Evolutionary conservation across 2,888 invertebrate species (phyloP).

Genomic region (Chrysotoxum bicinctum): DNA sequence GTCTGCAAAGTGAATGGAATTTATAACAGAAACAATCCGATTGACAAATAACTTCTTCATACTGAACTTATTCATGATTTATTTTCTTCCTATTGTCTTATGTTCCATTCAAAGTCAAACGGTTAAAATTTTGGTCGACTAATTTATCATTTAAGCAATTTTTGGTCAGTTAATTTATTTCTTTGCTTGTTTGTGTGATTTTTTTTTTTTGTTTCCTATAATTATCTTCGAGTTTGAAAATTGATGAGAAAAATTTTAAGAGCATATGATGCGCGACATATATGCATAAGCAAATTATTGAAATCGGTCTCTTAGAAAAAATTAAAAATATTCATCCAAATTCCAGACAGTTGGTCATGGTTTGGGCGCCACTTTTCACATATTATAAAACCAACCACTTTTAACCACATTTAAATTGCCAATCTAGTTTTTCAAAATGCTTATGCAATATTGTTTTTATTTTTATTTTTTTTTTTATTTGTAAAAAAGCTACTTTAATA

Average conservation of each 20-base stretch:
- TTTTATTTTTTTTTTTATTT: neutral
- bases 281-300: too few species aligned
- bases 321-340: too few species aligned
- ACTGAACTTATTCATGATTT: neutral
- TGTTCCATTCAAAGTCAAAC: neutral
- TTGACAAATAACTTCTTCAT: neutral
- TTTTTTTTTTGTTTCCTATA: neutral
- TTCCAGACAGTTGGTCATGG: too few species aligned
- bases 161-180: neutral
- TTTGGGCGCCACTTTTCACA: too few species aligned
- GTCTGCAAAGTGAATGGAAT: conserved; percentile 11
- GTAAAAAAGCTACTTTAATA: too few species aligned
- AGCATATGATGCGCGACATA: too few species aligned
- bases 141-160: neutral
- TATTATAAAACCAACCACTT: too few species aligned
- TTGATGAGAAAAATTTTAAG: neutral
- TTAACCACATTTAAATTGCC: too few species aligned
- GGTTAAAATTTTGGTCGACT: neutral
- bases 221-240: neutral
- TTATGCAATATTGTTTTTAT: too few species aligned
- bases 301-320: too few species aligned
- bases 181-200: neutral
- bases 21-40: neutral
- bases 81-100: neutral
- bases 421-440: too few species aligned